phyloP scores from a whole-genome alignment of 1,140 invertebrate species.

The Lordiphosa collinella region DNA sequence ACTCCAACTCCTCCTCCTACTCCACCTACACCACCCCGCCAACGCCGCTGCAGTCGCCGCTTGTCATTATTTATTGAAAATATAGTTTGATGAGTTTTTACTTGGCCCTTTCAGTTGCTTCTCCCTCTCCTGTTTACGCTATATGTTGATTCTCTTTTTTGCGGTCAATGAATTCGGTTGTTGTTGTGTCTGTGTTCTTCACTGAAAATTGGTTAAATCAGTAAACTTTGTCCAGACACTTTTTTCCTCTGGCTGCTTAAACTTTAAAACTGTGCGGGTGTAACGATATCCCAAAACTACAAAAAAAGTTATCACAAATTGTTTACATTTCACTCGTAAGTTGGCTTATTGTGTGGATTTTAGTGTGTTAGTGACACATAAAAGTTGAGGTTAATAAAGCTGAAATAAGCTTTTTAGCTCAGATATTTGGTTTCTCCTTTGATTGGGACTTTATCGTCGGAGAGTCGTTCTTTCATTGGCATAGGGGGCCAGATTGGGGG shows the following conservation, averaged over 20 bases:
- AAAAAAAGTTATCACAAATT: conserved; percentile 24
- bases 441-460: too few species aligned
- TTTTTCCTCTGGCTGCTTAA: conserved; percentile 28
- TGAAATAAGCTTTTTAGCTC: background rate
- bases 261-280: conserved; percentile 28
- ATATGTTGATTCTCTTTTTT: conserved; percentile 50
- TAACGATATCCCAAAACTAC: conserved; percentile 6
- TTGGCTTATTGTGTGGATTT: conserved; percentile 10
- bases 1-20: background rate
- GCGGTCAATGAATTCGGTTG: conserved; percentile 54
- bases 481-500: too few species aligned
- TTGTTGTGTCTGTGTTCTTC: conserved; percentile 16
- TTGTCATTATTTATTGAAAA: conserved; percentile 77
- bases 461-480: too few species aligned
- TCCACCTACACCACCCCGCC: background rate
- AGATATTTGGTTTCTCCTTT: too few species aligned
- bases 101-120: conserved; percentile 16
- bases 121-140: conserved; percentile 3
- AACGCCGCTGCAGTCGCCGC: conserved; percentile 2
- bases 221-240: conserved; percentile 49
- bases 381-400: too few species aligned
- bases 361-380: too few species aligned
- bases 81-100: conserved; percentile 77
- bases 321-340: conserved; percentile 6
- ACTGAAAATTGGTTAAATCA: conserved; percentile 67